Evolutionary conservation across 2,113 vertebrate genomes (phyloP).

Genomic region (Scomber japonicus): DNA sequence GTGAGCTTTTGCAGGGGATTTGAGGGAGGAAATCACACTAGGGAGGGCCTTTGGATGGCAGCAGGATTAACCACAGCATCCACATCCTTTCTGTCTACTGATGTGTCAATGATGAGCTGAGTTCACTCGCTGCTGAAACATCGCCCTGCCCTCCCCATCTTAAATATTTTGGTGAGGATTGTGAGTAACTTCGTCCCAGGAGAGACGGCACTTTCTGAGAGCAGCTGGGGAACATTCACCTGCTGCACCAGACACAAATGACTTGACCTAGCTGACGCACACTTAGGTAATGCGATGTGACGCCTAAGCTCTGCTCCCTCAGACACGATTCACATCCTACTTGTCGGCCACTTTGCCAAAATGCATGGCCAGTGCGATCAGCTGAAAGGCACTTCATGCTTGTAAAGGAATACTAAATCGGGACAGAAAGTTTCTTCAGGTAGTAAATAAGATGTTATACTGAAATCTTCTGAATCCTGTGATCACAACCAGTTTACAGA

Average conservation of each 20-base stretch:
- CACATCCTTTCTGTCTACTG: slow-evolving; percentile 36
- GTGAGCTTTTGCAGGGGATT: slow-evolving; percentile 47
- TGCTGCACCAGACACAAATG: slow-evolving; percentile 58
- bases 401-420: slow-evolving; percentile 35
- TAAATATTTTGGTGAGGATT: slow-evolving; percentile 43
- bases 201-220: slow-evolving; percentile 32
- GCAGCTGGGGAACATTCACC: slow-evolving; percentile 50
- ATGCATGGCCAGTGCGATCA: slow-evolving; percentile 10
- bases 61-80: slow-evolving; percentile 43
- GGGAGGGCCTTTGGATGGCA: slow-evolving; percentile 29
- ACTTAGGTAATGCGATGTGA: slow-evolving; percentile 73
- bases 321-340: slow-evolving; percentile 29
- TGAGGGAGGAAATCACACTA: slow-evolving; percentile 20
- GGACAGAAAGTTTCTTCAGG: slow-evolving; percentile 20
- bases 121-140: slow-evolving; percentile 37
- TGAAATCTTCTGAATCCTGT: slow-evolving; percentile 30
- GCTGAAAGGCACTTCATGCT: slow-evolving; percentile 52
- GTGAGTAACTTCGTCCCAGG: slow-evolving; percentile 44
- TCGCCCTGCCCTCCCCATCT: slow-evolving; percentile 24
- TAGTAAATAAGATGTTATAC: slow-evolving; percentile 40
- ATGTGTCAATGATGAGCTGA: slow-evolving; percentile 47
- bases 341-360: slow-evolving; percentile 47
- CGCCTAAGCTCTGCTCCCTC: slow-evolving; percentile 36
- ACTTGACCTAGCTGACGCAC: slow-evolving; percentile 61
- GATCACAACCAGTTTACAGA: slow-evolving; percentile 37